Conservation (phyloP, 92 coral and sea anemone species). For the Galaxea fascicularis region DNA sequence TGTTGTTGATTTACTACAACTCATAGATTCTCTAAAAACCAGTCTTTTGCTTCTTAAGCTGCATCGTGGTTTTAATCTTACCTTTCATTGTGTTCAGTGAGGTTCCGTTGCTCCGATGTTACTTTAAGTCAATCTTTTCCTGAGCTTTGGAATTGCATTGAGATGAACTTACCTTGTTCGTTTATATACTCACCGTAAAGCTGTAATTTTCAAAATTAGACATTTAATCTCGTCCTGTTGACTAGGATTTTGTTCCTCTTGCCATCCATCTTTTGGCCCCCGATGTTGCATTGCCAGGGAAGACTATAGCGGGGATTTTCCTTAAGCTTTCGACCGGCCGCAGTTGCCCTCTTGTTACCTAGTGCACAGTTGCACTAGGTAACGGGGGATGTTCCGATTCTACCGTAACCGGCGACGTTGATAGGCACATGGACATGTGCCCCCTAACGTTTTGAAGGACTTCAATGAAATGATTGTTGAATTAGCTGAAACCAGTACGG, state of each 20-base stretch:
- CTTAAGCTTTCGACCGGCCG: background rate
- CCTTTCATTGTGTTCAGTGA: background rate
- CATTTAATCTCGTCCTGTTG: background rate
- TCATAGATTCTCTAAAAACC: background rate
- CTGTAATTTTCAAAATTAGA: conserved; percentile 3
- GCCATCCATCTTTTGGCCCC: no score
- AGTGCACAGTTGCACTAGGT: no score
- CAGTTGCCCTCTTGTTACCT: background rate
- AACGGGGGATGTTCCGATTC: background rate
- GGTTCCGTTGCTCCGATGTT: background rate
- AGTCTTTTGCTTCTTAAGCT: background rate
- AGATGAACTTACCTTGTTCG: background rate
- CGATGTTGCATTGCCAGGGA: background rate
- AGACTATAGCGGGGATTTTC: background rate
- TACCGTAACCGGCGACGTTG: no score
- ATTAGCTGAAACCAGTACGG: no score
- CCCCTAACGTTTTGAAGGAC: no score
- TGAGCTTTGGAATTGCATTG: background rate
- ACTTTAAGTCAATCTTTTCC: background rate
- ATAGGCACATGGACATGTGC: no score
- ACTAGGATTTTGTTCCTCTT: background rate
- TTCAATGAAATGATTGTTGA: no score
- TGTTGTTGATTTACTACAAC: no score
- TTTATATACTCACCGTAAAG: background rate
- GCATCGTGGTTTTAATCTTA: background rate